phyloP scores from a whole-genome alignment of 2,113 vertebrate genomes.

The Ceuthmochares aereus region DNA sequence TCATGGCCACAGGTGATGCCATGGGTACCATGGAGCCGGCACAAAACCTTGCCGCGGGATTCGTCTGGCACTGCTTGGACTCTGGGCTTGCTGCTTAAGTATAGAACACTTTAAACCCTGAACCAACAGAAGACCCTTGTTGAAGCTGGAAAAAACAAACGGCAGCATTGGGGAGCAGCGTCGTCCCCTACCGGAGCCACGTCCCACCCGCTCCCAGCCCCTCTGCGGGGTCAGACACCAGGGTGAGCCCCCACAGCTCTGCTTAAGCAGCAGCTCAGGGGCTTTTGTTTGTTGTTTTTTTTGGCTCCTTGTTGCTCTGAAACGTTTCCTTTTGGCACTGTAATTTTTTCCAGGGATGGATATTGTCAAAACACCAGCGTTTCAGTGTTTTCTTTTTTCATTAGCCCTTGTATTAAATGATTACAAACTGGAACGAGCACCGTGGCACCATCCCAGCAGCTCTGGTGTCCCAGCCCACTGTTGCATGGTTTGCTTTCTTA shows the following conservation, averaged over 20 bases:
- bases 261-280: background rate
- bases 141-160: background rate
- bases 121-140: background rate
- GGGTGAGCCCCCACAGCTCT: background rate
- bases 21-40: no score
- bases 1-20: background rate
- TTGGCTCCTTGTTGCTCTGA: background rate
- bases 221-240: no score
- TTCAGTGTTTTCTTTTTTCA: background rate
- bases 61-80: fast-evolving
- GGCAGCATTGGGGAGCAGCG: fast-evolving
- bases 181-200: no score
- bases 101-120: background rate
- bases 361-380: fast-evolving
- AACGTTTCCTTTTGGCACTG: background rate
- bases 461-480: background rate
- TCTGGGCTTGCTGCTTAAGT: background rate
- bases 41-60: no score
- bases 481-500: background rate
- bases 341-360: background rate
- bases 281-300: background rate
- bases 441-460: background rate
- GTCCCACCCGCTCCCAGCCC: no score
- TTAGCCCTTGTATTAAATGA: background rate
- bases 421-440: background rate